Evolutionary conservation across 2,888 invertebrate genomes (phyloP).

Genomic region (Molorchus minor): DNA sequence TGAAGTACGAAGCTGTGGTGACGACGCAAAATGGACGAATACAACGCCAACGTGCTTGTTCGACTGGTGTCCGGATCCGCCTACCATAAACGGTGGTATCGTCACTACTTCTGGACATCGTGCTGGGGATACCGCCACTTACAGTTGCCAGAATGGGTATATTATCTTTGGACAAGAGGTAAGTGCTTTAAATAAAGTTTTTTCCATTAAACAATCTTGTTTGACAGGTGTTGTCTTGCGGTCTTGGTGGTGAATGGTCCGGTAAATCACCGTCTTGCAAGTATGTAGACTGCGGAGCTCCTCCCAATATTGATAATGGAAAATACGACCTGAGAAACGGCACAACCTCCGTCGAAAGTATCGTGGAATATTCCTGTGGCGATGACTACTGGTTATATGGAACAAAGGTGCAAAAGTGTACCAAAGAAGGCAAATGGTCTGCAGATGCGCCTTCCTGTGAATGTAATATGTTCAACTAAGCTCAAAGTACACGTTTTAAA

Average conservation of each 20-base stretch:
- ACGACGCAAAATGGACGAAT: slow-evolving; percentile 80
- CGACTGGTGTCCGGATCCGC: slow-evolving; percentile 89
- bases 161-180: slow-evolving; percentile 84
- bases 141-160: slow-evolving; percentile 84
- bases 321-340: slow-evolving; percentile 76
- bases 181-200: slow-evolving; percentile 51
- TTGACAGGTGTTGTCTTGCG: slow-evolving; percentile 78
- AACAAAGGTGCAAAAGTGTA: slow-evolving; percentile 75
- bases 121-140: slow-evolving; percentile 82
- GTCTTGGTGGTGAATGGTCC: slow-evolving; percentile 87
- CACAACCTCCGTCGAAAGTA: slow-evolving; percentile 82
- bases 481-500: background rate
- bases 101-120: slow-evolving; percentile 77
- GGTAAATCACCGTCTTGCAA: slow-evolving; percentile 82
- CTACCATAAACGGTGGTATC: slow-evolving; percentile 78
- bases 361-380: slow-evolving; percentile 82
- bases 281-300: slow-evolving; percentile 87
- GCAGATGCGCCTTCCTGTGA: slow-evolving; percentile 87
- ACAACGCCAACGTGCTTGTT: slow-evolving; percentile 83
- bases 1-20: slow-evolving; percentile 75
- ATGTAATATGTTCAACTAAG: slow-evolving; percentile 63
- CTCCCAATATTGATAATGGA: slow-evolving; percentile 81
- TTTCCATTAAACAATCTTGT: background rate
- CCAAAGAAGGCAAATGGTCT: slow-evolving; percentile 87
- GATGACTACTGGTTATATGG: slow-evolving; percentile 86